Evolutionary conservation across 1,140 invertebrate genomes (phyloP), one percentile per base, ranked within the genome.

Genomic region (Dreissena rostriformis): DNA sequence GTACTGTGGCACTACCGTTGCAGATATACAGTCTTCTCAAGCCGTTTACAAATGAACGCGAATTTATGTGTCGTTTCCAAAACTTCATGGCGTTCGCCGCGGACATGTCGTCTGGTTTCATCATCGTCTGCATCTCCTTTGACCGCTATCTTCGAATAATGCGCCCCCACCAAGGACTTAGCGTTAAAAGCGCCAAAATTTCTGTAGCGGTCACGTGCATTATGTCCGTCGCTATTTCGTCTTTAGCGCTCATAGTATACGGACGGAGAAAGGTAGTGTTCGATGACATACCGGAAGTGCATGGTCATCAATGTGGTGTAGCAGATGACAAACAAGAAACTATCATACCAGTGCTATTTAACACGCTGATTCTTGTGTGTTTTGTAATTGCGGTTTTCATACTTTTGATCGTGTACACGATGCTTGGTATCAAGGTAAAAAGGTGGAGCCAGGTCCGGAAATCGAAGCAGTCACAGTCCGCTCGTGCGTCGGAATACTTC

Each of bases 51-150:
- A 82, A 82, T 22, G 80, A 82, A 29, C 39, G 53, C 14, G 24
- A 49, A 57, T 53, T 65, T 29, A 15, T 82, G 10, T 82, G 80
- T 24, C n/a, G 70, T 29, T n/a, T 75, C 8, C 80, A 82, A 28
- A 22, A 22, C 7, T 82, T 82, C 26, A 74, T 82, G 22, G 51
- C 8, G 0, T 75, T 67, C 51, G n/a, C 72, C 8, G 80, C 71
- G 11, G 80, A 82, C 29, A n/a, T 82, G 22, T 74, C 80, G 39
- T 74, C 80, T 29, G 80, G 80, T 6, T 75, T 52, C 12, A 68
- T 82, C 39, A 82, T 82, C 63, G 80, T 82, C 39, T 82, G 63
- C 39, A 82, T 82, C 29, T 82, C 80, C 2, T 82, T 82, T 52
- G 80, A 82, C 63, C 63, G 80, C 74, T 82, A 75, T 52, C 61